Percentiles rank a stretch among this genome's conserved stretches.
Evolutionary conservation across 2,888 invertebrate genomes (phyloP).

Genomic region (Tyria jacobaeae): DNA sequence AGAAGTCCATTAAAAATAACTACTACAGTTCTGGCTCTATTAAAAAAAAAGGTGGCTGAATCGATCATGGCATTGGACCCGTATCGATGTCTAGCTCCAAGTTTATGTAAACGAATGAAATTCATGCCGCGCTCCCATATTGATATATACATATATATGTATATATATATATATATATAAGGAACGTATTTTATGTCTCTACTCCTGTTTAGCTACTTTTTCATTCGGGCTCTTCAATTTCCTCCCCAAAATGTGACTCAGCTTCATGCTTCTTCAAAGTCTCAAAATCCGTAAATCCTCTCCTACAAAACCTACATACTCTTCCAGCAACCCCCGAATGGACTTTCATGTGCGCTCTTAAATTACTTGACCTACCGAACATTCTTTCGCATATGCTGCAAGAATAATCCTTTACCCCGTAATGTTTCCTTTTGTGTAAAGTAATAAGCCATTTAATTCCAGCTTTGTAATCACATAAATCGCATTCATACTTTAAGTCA

Average conservation of each 20-base stretch:
- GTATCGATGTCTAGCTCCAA: no score
- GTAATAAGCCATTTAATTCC: conserved; percentile 71
- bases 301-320: conserved; percentile 68
- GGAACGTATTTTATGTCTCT: background rate
- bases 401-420: conserved; percentile 77
- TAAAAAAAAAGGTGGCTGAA: no score
- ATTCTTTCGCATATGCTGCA: conserved; percentile 86
- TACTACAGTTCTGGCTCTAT: no score
- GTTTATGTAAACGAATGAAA: background rate
- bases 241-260: conserved; percentile 60
- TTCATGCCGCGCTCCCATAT: background rate
- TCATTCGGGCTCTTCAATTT: conserved; percentile 30
- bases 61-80: no score
- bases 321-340: conserved; percentile 69
- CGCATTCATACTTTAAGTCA: conserved; percentile 62
- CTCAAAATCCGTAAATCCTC: conserved; percentile 63
- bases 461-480: conserved; percentile 70
- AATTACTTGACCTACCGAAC: conserved; percentile 84
- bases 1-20: no score
- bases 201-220: background rate
- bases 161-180: background rate
- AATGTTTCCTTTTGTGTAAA: conserved; percentile 81
- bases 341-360: conserved; percentile 73
- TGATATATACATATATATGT: background rate
- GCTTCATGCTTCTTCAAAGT: conserved; percentile 60